Evolutionary conservation across 1,140 invertebrate species (phyloP), one percentile per base, ranked within the genome.

Genomic region (Drosophila biarmipes): DNA sequence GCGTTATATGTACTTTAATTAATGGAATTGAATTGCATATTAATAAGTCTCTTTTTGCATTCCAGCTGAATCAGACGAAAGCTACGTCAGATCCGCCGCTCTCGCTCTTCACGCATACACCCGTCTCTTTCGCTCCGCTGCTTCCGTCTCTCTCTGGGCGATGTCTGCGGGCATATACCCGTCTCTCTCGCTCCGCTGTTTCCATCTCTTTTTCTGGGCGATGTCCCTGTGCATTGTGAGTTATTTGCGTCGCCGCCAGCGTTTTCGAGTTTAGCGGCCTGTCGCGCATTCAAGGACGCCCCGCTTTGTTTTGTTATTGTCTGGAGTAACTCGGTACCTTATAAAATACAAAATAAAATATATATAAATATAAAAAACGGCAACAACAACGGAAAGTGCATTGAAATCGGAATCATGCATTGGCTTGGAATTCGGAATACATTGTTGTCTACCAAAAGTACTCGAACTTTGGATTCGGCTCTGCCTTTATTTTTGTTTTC

Each of bases 221-320:
- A 34, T 48, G 59, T 45, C 52, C 72, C 57, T 49, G 57, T 55
- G 67, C 71, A 61, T 81, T 77, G 58, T 81, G 79, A 81, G 79
- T 81, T 81, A 81, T 81, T 81, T 76, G 80, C 80, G 80, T 68
- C 80, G 68, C 29, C 42, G 61, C 43, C 42, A 71, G 29, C 58
- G 56, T 49, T 74, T 67, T 80, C 31, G 82, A 82, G 82, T 86
- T 86, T 86, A 86, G 69, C 82, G 82, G 82, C 82, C 82, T 85
- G 75, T 75, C 68, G 69, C 52, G 27, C 67, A 78, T 86, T 86
- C 82, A 86, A 86, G 82, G 82, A 86, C 82, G 74, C 62, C 61
- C 7, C 64, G 78, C 62, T 78, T 86, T 81, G 78, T 78, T 87
- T 86, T 81, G 82, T 86, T 87, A 78, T 82, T 87, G 82, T 86